Percentiles rank a stretch among this genome's conserved stretches.
Conservation (phyloP, 2,888 invertebrate genomes). For the Timema podura region DNA sequence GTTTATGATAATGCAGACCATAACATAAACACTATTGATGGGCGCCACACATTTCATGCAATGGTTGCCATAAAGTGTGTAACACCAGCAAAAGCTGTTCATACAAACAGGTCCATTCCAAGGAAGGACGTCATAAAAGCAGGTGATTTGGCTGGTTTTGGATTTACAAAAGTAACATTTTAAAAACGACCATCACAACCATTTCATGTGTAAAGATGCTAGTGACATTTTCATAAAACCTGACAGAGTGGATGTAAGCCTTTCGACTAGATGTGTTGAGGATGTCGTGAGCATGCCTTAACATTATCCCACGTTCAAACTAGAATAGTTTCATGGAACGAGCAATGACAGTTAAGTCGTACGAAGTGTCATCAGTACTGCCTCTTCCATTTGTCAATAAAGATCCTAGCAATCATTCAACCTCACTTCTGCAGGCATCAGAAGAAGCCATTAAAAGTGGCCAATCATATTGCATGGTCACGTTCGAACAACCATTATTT, state of each 20-base stretch:
- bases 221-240: neutral
- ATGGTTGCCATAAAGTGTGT: too few species aligned
- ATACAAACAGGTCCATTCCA: neutral
- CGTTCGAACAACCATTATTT: too few species aligned
- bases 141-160: neutral
- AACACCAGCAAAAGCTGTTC: neutral
- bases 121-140: neutral
- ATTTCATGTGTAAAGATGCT: neutral
- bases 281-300: neutral
- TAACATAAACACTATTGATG: constrained; percentile 4
- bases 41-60: neutral
- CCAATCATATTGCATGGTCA: too few species aligned
- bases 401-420: too few species aligned
- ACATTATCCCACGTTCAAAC: neutral
- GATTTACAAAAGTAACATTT: neutral
- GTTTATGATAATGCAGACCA: neutral
- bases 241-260: neutral
- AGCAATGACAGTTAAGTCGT: neutral
- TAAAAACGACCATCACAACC: neutral
- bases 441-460: too few species aligned
- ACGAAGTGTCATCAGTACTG: neutral
- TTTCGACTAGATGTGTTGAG: neutral
- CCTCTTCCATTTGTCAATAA: too few species aligned
- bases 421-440: too few species aligned
- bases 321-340: neutral